A percentile compares a stretch with the other conserved stretches of the same genome.
Evolutionary conservation across 2,888 invertebrate species (phyloP).

Genomic region (Meta bourneti): DNA sequence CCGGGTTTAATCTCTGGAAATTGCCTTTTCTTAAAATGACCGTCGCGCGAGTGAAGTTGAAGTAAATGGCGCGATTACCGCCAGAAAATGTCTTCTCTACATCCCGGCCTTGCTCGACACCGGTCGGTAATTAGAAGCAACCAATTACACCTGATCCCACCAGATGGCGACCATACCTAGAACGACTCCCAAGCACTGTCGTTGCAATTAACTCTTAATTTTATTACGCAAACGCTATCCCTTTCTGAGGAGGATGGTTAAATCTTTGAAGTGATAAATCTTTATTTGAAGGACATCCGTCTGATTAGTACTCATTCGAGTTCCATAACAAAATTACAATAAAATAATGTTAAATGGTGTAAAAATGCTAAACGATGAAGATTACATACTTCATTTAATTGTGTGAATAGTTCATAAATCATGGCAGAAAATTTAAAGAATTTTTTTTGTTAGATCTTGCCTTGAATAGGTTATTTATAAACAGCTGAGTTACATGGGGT

Average conservation of each 20-base stretch:
- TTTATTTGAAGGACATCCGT: background rate
- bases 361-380: background rate
- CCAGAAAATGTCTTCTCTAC: conserved; percentile 53
- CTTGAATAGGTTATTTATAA: too few relatives aligned
- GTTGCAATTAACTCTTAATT: conserved; percentile 64
- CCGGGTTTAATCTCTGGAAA: conserved; percentile 56
- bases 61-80: conserved; percentile 69
- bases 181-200: conserved; percentile 35
- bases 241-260: conserved; percentile 14
- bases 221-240: conserved; percentile 54
- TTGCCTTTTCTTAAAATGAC: conserved; percentile 68
- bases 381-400: background rate
- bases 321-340: too few relatives aligned
- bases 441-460: too few relatives aligned
- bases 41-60: conserved; percentile 44
- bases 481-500: too few relatives aligned
- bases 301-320: too few relatives aligned
- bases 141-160: conserved; percentile 72
- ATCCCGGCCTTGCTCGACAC: conserved; percentile 20
- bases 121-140: conserved; percentile 67
- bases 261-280: conserved; percentile 29
- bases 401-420: background rate
- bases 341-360: background rate
- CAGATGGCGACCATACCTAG: conserved; percentile 36
- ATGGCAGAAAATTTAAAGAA: background rate